Evolutionary conservation across 2,888 invertebrate genomes (phyloP), one percentile per base, ranked within the genome.

Genomic region (Dorcus hopei): DNA sequence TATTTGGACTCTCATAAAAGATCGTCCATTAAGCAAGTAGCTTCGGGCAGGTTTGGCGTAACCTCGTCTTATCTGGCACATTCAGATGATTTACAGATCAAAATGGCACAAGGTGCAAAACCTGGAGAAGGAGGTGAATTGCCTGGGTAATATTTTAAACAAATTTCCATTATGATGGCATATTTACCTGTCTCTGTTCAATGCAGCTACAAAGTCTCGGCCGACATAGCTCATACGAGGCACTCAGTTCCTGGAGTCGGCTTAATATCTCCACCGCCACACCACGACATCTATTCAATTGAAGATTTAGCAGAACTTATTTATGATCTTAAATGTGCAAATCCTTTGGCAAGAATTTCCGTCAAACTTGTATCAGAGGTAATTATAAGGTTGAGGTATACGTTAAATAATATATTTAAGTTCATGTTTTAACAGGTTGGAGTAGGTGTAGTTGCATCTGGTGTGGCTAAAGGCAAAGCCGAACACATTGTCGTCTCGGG

Each of bases 261-360:
- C 5, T 82, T 99, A 7, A 99, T 99, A 77, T 97, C 97, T 0
- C 99, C 99, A 5, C 98, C 99, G 8, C 99, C 99, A 2, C 99
- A 99, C 81, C 99, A 99, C 81, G 99, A 99, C 74, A 99, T 99
- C 79, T 99, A 99, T 81, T 97, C 97, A 51, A 99, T 99, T 75
- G 99, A 99, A 80, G 99, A 99, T 82, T 82, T 99, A 71, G 96
- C 98, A 0, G 96, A 99, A 79, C 83, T 99, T 55, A 98, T 99
- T 74, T 99, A 98, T 76, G 98, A 99, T 80, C 81, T 99, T 65
- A 99, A 99, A 79, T 95, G 95, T 73, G 94, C 97, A 62, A 99
- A 98, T 81, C 99, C 98, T 0, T 82, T 83, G 54, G 98, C 98
- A 0, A 83, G 97, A 61, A 94, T 99, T 70, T 97, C 97, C 26